Evolutionary conservation across 2,113 vertebrate species (phyloP).

Genomic region (Chamaetylas fuelleborni): DNA sequence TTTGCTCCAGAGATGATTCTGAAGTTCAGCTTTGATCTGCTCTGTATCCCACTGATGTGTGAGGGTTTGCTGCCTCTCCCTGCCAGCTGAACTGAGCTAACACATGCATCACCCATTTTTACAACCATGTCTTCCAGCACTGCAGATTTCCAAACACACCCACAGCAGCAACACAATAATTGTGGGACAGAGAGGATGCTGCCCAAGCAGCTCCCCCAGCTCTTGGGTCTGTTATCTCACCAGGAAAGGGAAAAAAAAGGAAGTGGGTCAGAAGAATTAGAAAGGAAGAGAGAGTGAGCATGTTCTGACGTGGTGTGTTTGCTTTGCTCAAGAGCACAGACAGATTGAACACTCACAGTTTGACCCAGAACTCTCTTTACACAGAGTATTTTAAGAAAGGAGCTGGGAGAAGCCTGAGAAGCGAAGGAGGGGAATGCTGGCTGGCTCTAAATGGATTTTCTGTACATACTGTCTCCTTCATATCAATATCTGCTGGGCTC

Average conservation of each 20-base stretch:
- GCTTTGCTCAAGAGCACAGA: slow-evolving; percentile 1
- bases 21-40: neutral
- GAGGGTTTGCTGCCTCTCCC: neutral
- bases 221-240: neutral
- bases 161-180: neutral
- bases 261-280: neutral
- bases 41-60: neutral
- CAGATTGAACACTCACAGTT: slow-evolving; percentile 2
- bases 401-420: neutral
- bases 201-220: neutral
- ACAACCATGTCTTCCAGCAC: neutral
- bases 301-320: neutral
- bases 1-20: neutral
- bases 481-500: neutral
- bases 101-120: neutral
- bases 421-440: neutral
- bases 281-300: neutral
- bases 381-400: neutral
- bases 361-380: slow-evolving; percentile 16
- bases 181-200: neutral
- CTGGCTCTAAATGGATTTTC: neutral
- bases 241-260: neutral
- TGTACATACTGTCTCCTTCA: neutral
- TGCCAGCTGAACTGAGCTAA: neutral
- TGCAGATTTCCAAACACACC: neutral